These are phyloP conservation scores for Hemistola chrysoprasaria DNA, from an alignment of 2,888 invertebrate genomes.

Conservation along the genomic window DNA sequence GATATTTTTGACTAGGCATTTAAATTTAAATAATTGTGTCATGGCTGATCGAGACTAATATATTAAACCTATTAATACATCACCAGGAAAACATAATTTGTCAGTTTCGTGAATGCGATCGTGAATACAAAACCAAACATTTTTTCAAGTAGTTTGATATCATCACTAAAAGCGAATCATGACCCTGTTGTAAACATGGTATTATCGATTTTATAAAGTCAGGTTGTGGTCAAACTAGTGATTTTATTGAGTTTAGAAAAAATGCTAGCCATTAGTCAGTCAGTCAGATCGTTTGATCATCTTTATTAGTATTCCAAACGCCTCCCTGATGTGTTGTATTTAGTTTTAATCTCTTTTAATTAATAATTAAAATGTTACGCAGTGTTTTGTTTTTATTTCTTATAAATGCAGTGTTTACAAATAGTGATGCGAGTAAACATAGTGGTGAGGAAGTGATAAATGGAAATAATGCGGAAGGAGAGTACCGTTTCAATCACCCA, in stretches of 20 bases:
- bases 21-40: not conserved
- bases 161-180: conserved; percentile 37
- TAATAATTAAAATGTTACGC: conserved; percentile 11
- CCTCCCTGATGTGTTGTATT: conserved; percentile 47
- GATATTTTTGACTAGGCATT: not conserved
- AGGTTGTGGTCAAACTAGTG: conserved; percentile 60
- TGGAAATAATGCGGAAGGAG: conserved; percentile 9
- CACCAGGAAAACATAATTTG: conserved; percentile 8
- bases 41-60: not conserved
- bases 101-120: conserved; percentile 5
- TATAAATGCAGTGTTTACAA: conserved; percentile 19
- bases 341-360: conserved; percentile 14
- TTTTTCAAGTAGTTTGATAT: conserved; percentile 35
- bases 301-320: conserved; percentile 57
- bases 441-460: conserved; percentile 10
- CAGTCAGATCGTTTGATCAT: conserved; percentile 50
- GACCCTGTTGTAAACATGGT: conserved; percentile 30
- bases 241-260: conserved; percentile 52
- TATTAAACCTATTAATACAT: not conserved
- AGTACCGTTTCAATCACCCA: conserved; percentile 43
- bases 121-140: conserved; percentile 16
- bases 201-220: conserved; percentile 18
- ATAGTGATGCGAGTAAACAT: conserved; percentile 15
- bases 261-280: conserved; percentile 39
- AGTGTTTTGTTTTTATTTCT: conserved; percentile 29